Percentiles rank a stretch among this genome's conserved stretches.
phyloP scores from a whole-genome alignment of 1,140 invertebrate genomes.

The Acarapis woodi region DNA sequence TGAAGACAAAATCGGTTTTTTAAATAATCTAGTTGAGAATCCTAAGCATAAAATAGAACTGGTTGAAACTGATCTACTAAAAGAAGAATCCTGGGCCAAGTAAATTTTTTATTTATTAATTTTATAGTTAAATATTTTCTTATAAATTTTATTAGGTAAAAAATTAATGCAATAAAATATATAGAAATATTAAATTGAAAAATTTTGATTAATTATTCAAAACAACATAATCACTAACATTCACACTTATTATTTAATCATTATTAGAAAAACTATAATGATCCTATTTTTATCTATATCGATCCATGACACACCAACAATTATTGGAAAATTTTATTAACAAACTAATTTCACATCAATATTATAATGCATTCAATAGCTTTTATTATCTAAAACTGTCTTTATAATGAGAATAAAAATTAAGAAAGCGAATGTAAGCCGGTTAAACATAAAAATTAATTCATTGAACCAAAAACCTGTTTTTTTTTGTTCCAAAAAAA shows the following conservation, averaged over 20 bases:
- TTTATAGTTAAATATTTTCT: not conserved
- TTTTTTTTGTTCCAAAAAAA: too few species aligned
- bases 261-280: not conserved
- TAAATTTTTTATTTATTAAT: slow-evolving; percentile 10
- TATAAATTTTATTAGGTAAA: not conserved
- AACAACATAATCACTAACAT: not conserved
- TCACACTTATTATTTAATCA: not conserved
- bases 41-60: slow-evolving; percentile 21
- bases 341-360: too few species aligned
- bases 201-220: not conserved
- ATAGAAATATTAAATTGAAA: not conserved
- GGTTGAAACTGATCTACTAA: slow-evolving; percentile 20
- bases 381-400: too few species aligned
- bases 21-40: slow-evolving; percentile 18
- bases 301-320: too few species aligned
- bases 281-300: too few species aligned
- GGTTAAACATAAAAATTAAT: too few species aligned
- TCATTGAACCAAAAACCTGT: too few species aligned
- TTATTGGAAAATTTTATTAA: too few species aligned
- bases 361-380: too few species aligned
- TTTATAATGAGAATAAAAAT: too few species aligned
- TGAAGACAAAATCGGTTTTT: slow-evolving; percentile 9
- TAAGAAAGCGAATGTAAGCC: too few species aligned
- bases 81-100: slow-evolving; percentile 17
- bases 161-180: not conserved